Conservation (phyloP, 2,888 invertebrate species). For the Mythimna impura region DNA sequence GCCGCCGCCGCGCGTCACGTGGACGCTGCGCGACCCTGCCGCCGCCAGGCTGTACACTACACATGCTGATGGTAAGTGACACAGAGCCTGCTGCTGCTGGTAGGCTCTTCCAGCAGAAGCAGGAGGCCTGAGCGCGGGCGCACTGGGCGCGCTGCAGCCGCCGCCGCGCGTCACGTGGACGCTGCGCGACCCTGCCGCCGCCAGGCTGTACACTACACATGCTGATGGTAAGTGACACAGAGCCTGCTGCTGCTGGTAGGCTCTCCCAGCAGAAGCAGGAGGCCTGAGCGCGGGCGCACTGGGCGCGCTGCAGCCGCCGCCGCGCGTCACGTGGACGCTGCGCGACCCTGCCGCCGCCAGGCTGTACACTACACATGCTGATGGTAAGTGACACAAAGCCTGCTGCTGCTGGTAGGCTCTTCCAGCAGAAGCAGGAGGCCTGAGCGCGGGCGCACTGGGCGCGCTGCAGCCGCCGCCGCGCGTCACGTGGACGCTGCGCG, state of each 20-base stretch:
- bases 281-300: conserved; percentile 78
- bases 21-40: conserved; percentile 80
- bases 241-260: conserved; percentile 75
- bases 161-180: conserved; percentile 83
- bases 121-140: conserved; percentile 75
- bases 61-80: conserved; percentile 77
- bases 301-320: conserved; percentile 80
- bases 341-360: conserved; percentile 80
- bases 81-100: conserved; percentile 66
- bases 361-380: conserved; percentile 79
- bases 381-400: conserved; percentile 70
- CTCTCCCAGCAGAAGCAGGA: conserved; percentile 74
- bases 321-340: conserved; percentile 82
- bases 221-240: conserved; percentile 73
- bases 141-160: conserved; percentile 81
- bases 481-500: too few species aligned
- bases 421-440: conserved; percentile 66
- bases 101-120: conserved; percentile 78
- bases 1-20: conserved; percentile 82
- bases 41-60: conserved; percentile 80
- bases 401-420: conserved; percentile 74
- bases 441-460: conserved; percentile 48
- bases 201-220: conserved; percentile 81
- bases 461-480: too few species aligned
- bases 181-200: conserved; percentile 78